Conservation (phyloP, 2,888 invertebrate species). For the Euplexia lucipara region DNA sequence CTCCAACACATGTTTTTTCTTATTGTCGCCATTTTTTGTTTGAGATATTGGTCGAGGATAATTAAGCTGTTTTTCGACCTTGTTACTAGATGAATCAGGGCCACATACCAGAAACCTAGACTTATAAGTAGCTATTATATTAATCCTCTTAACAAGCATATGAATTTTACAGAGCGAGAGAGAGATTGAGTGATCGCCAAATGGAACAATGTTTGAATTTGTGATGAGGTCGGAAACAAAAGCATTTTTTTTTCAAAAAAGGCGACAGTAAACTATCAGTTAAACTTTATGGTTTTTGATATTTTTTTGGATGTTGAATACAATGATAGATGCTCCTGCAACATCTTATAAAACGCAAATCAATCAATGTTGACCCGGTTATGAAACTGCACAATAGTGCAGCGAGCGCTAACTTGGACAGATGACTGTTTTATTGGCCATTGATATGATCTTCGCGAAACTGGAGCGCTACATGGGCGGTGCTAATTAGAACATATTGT, state of each 20-base stretch:
- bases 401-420: slow-evolving; percentile 26
- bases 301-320: not conserved
- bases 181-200: slow-evolving; percentile 13
- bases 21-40: slow-evolving; percentile 48
- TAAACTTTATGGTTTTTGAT: not conserved
- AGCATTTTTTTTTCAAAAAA: too few species aligned
- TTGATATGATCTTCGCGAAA: slow-evolving; percentile 36
- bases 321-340: not conserved
- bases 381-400: slow-evolving; percentile 14
- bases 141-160: slow-evolving; percentile 30
- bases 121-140: slow-evolving; percentile 16
- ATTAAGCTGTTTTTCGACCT: slow-evolving; percentile 58
- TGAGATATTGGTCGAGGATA: slow-evolving; percentile 31
- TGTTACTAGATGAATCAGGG: slow-evolving; percentile 33
- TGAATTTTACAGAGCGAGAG: slow-evolving; percentile 20
- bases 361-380: slow-evolving; percentile 23
- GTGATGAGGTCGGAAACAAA: too few species aligned
- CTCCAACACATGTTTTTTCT: slow-evolving; percentile 46
- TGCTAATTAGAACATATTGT: slow-evolving; percentile 43
- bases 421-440: slow-evolving; percentile 43
- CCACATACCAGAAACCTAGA: slow-evolving; percentile 38
- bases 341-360: not conserved
- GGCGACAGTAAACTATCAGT: not conserved
- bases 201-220: not conserved
- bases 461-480: slow-evolving; percentile 33